These are phyloP conservation scores for Proctacanthus coquilletti DNA, from an alignment of 1,140 invertebrate species.

Conservation along the genomic window DNA sequence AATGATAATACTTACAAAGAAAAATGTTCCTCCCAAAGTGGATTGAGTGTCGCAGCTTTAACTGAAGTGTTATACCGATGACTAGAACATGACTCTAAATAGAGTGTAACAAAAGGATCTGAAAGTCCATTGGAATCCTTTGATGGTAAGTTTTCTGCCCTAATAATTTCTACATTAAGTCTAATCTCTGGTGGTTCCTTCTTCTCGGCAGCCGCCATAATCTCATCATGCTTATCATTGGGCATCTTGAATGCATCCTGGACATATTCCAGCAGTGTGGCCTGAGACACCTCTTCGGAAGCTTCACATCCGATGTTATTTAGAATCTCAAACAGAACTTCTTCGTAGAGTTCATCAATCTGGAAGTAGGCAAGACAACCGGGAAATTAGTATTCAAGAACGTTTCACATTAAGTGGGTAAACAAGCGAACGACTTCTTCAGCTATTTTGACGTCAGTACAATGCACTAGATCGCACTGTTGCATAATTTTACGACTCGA, in stretches of 20 bases:
- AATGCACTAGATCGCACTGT: no score
- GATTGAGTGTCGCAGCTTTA: constrained; percentile 74
- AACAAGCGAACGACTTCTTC: no score
- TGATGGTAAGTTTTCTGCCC: constrained; percentile 80
- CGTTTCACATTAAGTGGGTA: no score
- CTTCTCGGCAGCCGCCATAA: constrained; percentile 47
- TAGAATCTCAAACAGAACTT: constrained; percentile 81
- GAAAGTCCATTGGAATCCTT: constrained; percentile 94
- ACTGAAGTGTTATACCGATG: constrained; percentile 79
- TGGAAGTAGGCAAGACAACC: no score
- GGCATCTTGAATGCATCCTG: constrained; percentile 79
- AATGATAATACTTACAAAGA: constrained; percentile 62
- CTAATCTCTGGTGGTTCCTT: constrained; percentile 83
- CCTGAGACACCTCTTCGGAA: constrained; percentile 46
- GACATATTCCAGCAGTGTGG: constrained; percentile 61
- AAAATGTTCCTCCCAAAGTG: constrained; percentile 94
- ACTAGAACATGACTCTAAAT: constrained; percentile 54
- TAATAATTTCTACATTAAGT: constrained; percentile 82
- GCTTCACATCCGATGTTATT: constrained; percentile 80
- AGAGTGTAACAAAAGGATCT: constrained; percentile 86
- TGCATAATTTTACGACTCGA: no score
- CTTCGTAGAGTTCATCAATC: constrained; percentile 83
- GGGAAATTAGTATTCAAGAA: no score
- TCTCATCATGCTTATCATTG: constrained; percentile 51
- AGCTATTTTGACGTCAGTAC: no score